phyloP scores from a whole-genome alignment of 2,797 vertebrate genomes.

The Leontopithecus rosalia region DNA sequence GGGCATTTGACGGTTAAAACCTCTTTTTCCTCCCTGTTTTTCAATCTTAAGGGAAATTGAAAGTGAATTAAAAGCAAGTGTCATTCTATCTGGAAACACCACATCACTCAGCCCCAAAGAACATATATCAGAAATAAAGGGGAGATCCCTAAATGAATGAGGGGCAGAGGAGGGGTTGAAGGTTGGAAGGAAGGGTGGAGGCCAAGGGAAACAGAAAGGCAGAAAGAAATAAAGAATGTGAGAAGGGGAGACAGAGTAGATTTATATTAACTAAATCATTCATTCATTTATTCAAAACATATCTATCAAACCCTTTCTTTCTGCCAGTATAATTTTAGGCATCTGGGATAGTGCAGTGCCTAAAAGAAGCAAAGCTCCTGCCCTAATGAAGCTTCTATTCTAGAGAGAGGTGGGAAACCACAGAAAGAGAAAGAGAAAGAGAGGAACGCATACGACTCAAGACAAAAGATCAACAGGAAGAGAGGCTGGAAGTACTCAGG shows the following conservation, averaged over 20 bases:
- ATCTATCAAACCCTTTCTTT: background rate
- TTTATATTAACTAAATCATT: background rate
- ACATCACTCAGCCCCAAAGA: background rate
- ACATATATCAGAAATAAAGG: background rate
- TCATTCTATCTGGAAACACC: background rate
- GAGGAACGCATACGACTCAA: background rate
- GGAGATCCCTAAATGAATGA: background rate
- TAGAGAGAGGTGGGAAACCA: background rate
- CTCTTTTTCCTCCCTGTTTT: conserved; percentile 43
- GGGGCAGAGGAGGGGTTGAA: background rate
- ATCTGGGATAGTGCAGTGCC: background rate
- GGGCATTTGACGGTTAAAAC: background rate
- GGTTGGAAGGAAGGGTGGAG: rapidly evolving
- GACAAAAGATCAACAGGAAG: background rate
- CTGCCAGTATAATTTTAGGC: background rate
- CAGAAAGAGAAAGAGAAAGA: background rate
- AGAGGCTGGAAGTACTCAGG: too few relatives aligned
- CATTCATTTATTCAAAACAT: background rate
- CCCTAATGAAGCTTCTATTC: background rate
- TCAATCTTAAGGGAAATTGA: conserved; percentile 48
- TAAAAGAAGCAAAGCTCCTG: background rate
- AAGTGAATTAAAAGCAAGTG: conserved; percentile 37
- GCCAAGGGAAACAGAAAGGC: background rate
- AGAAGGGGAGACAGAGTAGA: background rate
- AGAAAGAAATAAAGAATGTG: background rate